Evolutionary conservation across 2,113 vertebrate species (phyloP).

Genomic region (Upupa epops): DNA sequence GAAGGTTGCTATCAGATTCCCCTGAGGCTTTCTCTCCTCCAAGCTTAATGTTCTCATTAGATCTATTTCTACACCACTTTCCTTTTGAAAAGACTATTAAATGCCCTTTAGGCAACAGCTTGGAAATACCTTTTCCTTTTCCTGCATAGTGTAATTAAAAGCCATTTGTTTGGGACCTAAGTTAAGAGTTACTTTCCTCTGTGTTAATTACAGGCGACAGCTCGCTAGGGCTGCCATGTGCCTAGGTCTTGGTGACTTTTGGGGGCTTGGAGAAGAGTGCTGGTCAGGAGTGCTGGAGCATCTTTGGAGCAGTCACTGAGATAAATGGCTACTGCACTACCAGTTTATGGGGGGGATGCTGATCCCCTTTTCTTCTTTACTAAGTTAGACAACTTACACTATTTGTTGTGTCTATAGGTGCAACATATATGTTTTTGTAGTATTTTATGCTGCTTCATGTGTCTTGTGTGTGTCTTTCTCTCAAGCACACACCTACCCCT

Average conservation of each 20-base stretch:
- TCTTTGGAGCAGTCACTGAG: background rate
- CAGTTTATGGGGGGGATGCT: background rate
- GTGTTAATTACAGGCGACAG: background rate
- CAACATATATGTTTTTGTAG: background rate
- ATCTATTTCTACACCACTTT: background rate
- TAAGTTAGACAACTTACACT: background rate
- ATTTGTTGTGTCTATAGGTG: background rate
- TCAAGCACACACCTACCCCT: background rate
- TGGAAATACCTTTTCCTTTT: background rate
- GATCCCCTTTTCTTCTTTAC: background rate
- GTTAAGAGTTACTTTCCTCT: background rate
- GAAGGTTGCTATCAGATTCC: too few relatives aligned
- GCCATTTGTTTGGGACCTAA: background rate
- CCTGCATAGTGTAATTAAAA: conserved; percentile 4
- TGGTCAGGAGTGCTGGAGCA: background rate
- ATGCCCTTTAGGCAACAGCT: conserved; percentile 3
- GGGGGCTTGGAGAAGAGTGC: background rate
- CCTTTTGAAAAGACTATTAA: background rate
- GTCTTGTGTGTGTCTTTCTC: accelerated
- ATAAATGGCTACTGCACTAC: background rate
- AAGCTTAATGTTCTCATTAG: background rate
- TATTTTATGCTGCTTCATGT: background rate
- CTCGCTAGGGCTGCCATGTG: background rate
- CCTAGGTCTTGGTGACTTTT: background rate
- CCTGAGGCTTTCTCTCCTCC: too few relatives aligned